Evolutionary conservation across 2,113 vertebrate genomes (phyloP).

Genomic region (Chaenocephalus aceratus): DNA sequence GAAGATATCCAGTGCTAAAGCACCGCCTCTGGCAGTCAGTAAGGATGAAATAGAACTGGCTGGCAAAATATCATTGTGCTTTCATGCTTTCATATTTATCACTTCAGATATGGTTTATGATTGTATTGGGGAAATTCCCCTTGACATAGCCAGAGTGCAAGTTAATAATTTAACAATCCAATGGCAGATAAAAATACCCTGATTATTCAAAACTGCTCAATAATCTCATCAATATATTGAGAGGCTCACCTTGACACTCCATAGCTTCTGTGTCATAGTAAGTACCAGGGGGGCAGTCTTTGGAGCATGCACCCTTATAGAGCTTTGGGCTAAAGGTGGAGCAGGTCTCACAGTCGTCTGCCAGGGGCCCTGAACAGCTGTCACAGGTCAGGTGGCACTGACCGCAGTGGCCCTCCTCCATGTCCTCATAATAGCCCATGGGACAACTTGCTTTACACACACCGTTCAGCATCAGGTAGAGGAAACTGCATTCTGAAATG

Average conservation of each 20-base stretch:
- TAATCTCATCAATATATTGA: background rate
- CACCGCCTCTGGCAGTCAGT: too few species aligned
- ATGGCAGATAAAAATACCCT: background rate
- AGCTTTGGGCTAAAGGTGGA: conserved; percentile 75
- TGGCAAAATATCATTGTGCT: too few species aligned
- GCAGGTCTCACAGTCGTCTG: conserved; percentile 85
- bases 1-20: too few species aligned
- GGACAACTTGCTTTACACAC: conserved; percentile 85
- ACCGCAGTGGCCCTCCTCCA: conserved; percentile 83
- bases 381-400: conserved; percentile 83
- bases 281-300: conserved; percentile 80
- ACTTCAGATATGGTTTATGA: background rate
- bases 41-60: background rate
- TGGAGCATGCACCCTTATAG: conserved; percentile 82
- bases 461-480: conserved; percentile 85
- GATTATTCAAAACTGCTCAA: background rate
- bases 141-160: background rate
- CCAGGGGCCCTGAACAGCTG: conserved; percentile 82
- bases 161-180: background rate
- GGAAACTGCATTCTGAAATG: conserved; percentile 84
- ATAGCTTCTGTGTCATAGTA: conserved; percentile 77
- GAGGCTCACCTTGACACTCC: conserved; percentile 85
- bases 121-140: background rate
- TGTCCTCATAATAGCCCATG: conserved; percentile 84
- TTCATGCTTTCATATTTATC: background rate